These are phyloP conservation scores for Oxygymnocypris stewartii DNA, from an alignment of 2,113 vertebrate species.

Conservation along the genomic window DNA sequence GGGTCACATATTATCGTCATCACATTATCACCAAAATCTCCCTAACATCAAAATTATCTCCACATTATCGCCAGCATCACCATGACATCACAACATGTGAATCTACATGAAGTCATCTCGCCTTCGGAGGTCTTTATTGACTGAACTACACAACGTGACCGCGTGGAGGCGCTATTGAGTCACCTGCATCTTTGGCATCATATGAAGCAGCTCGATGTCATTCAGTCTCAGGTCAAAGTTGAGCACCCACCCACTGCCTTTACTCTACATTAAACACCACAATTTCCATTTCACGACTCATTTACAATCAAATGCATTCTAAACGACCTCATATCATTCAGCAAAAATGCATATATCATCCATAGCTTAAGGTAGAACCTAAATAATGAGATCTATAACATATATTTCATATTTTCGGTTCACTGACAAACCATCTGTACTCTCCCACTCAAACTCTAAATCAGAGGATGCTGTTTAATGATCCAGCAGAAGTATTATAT, in stretches of 20 bases:
- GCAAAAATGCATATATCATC: conserved; percentile 13
- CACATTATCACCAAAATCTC: not conserved
- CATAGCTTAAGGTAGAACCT: not conserved
- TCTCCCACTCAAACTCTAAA: not conserved
- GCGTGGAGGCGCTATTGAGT: conserved; percentile 55
- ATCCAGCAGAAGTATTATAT: not conserved
- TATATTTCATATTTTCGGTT: conserved; percentile 3
- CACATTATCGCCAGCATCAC: not conserved
- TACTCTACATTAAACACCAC: conserved; percentile 51
- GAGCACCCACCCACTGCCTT: conserved; percentile 18
- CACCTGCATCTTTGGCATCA: not conserved
- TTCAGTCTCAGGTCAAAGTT: conserved; percentile 23
- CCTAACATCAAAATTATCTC: not conserved
- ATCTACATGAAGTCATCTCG: not conserved
- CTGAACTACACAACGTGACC: not conserved
- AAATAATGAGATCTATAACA: conserved; percentile 17
- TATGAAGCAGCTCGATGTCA: conserved; percentile 8
- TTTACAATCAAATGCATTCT: conserved; percentile 45
- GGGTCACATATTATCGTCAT: too few species aligned
- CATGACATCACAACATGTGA: not conserved
- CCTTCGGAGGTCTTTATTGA: not conserved
- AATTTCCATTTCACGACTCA: conserved; percentile 42
- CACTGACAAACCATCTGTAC: conserved; percentile 2
- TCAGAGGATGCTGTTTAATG: not conserved
- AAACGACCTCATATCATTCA: conserved; percentile 26